These are phyloP conservation scores for Pseudococcus viburni DNA, from an alignment of 2,888 invertebrate species.

Conservation along the genomic window DNA sequence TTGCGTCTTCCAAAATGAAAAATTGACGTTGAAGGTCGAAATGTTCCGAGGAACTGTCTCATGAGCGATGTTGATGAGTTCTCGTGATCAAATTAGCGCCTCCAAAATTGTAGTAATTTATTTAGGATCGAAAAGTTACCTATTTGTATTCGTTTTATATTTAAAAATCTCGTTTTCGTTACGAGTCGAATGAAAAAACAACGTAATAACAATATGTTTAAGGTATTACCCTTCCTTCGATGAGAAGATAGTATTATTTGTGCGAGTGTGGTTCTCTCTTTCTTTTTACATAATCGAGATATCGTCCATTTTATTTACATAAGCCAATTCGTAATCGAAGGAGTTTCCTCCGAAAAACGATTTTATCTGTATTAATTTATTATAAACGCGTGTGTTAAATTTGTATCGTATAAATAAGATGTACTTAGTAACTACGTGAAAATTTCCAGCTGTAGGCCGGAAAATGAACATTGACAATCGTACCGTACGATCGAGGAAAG, in stretches of 20 bases:
- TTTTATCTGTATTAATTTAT: background rate
- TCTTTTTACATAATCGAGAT: background rate
- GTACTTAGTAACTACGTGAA: background rate
- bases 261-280: background rate
- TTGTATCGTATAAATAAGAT: background rate
- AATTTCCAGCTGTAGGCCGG: background rate
- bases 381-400: background rate
- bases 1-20: too few species aligned
- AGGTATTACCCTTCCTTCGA: slow-evolving; percentile 12
- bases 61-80: too few species aligned
- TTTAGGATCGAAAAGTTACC: slow-evolving; percentile 41
- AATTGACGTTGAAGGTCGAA: too few species aligned
- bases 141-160: slow-evolving; percentile 34
- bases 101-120: background rate
- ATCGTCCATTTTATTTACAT: slow-evolving; percentile 23
- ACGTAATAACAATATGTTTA: slow-evolving; percentile 22
- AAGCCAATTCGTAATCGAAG: background rate
- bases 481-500: background rate
- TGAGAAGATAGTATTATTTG: slow-evolving; percentile 33
- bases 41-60: too few species aligned
- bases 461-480: background rate
- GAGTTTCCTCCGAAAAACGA: background rate
- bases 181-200: background rate
- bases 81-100: too few species aligned
- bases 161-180: background rate